Evolutionary conservation across 1,140 invertebrate species (phyloP).

Genomic region (Trigoniulus corallinus): DNA sequence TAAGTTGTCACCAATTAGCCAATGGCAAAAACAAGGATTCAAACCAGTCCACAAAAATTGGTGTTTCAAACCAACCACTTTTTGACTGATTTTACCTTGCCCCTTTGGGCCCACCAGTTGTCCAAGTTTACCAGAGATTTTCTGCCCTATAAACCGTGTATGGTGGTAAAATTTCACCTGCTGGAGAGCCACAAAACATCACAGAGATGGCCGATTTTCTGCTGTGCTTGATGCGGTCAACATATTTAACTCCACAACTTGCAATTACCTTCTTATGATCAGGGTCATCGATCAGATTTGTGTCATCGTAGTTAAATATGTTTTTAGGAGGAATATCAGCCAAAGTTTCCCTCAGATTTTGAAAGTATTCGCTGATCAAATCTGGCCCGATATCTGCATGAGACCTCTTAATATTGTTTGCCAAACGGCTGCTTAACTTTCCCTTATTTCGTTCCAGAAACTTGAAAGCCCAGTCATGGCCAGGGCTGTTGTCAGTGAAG

Average conservation of each 20-base stretch:
- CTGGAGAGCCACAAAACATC: constrained; percentile 3
- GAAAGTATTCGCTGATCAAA: constrained; percentile 17
- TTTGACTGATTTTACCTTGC: constrained; percentile 18
- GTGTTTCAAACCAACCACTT: constrained; percentile 23
- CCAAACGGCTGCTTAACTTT: constrained; percentile 11
- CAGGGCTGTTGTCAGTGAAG: constrained; percentile 11
- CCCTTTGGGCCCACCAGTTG: constrained; percentile 16
- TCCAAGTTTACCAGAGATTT: constrained; percentile 20
- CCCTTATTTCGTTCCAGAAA: constrained; percentile 6
- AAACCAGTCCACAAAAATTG: constrained; percentile 22
- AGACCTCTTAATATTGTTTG: constrained; percentile 1
- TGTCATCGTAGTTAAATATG: constrained; percentile 29
- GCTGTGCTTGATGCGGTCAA: constrained; percentile 22
- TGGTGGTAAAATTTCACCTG: constrained; percentile 17
- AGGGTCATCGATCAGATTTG: constrained; percentile 27
- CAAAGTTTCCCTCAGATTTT: constrained; percentile 17
- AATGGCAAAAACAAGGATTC: constrained; percentile 14
- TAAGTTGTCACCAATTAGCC: constrained; percentile 26
- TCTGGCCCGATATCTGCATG: background rate
- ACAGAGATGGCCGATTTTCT: constrained; percentile 17
- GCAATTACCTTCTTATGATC: constrained; percentile 20
- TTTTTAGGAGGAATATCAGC: constrained; percentile 19
- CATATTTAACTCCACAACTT: constrained; percentile 21
- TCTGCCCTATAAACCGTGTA: constrained; percentile 25
- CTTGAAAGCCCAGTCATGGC: background rate